Evolutionary conservation across 2,888 invertebrate genomes (phyloP).

Genomic region (Dendrolimus houi): DNA sequence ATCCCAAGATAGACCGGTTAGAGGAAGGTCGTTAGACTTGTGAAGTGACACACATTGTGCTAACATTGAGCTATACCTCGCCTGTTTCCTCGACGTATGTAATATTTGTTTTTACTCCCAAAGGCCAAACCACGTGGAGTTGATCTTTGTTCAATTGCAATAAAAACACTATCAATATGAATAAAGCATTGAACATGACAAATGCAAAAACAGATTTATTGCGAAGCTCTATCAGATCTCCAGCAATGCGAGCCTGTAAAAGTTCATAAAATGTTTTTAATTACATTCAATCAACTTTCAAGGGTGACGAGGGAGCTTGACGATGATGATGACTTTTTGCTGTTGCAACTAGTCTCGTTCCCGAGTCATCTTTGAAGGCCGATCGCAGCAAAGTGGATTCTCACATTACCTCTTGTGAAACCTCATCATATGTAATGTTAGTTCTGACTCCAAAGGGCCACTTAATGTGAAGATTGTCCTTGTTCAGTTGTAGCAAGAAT

Average conservation of each 20-base stretch:
- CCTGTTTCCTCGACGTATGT: slow-evolving; percentile 94
- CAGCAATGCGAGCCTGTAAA: slow-evolving; percentile 91
- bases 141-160: slow-evolving; percentile 99
- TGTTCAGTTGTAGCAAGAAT: slow-evolving; percentile 98
- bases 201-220: slow-evolving; percentile 98
- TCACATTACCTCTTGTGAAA: slow-evolving; percentile 92
- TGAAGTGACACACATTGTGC: slow-evolving; percentile 65
- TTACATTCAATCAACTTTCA: slow-evolving; percentile 65
- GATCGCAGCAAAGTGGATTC: slow-evolving; percentile 56
- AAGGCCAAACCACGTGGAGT: slow-evolving; percentile 97
- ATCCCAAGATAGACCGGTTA: slow-evolving; percentile 71
- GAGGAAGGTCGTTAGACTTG: slow-evolving; percentile 73
- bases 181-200: slow-evolving; percentile 99
- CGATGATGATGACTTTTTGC: slow-evolving; percentile 15
- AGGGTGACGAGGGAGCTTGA: slow-evolving; percentile 69
- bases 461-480: slow-evolving; percentile 96
- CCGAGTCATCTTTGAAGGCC: slow-evolving; percentile 71
- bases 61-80: slow-evolving; percentile 83
- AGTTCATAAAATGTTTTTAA: slow-evolving; percentile 60
- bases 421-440: slow-evolving; percentile 94
- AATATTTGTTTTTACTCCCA: slow-evolving; percentile 96
- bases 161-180: slow-evolving; percentile 98
- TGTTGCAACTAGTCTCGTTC: slow-evolving; percentile 12
- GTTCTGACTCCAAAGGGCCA: slow-evolving; percentile 97
- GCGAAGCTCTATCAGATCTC: slow-evolving; percentile 94